Evolutionary conservation across 1,140 invertebrate species (phyloP).

Genomic region (Cherax quadricarinatus): DNA sequence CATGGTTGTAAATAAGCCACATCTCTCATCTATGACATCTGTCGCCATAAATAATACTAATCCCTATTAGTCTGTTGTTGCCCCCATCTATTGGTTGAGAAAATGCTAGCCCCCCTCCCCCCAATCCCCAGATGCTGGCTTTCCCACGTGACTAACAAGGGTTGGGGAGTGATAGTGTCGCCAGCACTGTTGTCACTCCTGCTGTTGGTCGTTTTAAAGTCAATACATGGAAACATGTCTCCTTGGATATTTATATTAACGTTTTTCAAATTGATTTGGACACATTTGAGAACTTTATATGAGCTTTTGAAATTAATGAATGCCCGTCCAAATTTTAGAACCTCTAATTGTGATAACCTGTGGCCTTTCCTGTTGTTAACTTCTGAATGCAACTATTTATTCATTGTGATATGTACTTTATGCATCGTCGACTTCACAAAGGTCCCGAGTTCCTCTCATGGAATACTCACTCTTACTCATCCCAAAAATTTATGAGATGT

Average conservation of each 20-base stretch:
- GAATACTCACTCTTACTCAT: conserved; percentile 39
- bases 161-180: conserved; percentile 35
- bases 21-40: conserved; percentile 24
- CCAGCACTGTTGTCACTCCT: conserved; percentile 31
- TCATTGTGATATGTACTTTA: conserved; percentile 45
- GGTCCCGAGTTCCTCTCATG: conserved; percentile 33
- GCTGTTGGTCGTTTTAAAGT: conserved; percentile 32
- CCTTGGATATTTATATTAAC: conserved; percentile 6
- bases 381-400: conserved; percentile 56
- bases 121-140: background rate
- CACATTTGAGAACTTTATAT: background rate
- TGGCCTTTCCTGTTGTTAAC: conserved; percentile 65
- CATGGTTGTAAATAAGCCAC: conserved; percentile 50
- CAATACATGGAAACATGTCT: conserved; percentile 34
- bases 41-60: conserved; percentile 45
- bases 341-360: conserved; percentile 65
- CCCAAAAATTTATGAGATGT: conserved; percentile 26
- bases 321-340: conserved; percentile 65
- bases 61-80: conserved; percentile 45
- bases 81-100: conserved; percentile 30
- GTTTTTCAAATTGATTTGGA: conserved; percentile 5
- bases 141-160: conserved; percentile 18
- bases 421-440: conserved; percentile 47
- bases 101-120: background rate
- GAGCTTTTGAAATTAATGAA: conserved; percentile 24